phyloP scores from a whole-genome alignment of 2,113 vertebrate species.

The Phyllostomus discolor region DNA sequence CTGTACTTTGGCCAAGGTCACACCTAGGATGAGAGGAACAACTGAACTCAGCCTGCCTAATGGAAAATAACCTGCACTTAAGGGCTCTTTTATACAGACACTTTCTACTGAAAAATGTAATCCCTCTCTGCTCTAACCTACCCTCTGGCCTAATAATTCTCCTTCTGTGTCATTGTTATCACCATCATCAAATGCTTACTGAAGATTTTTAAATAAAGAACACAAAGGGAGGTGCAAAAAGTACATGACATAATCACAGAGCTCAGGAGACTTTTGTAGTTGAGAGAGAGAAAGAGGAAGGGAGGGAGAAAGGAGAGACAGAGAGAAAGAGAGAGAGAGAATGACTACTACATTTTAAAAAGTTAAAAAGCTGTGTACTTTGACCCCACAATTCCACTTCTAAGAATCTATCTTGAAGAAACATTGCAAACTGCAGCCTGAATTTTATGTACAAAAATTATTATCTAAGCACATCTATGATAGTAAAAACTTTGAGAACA shows the following conservation, averaged over 20 bases:
- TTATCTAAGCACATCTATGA: slow-evolving; percentile 43
- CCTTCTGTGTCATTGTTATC: neutral
- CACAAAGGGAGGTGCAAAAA: neutral
- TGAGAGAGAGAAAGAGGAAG: neutral
- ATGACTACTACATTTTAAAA: neutral
- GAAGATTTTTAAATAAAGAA: neutral
- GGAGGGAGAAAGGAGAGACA: neutral
- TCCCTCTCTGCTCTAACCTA: neutral
- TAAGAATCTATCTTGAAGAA: neutral
- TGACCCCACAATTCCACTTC: neutral
- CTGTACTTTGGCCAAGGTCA: neutral
- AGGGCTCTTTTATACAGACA: neutral
- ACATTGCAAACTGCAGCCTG: neutral
- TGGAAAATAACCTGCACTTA: neutral
- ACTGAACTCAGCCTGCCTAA: neutral
- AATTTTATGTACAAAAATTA: slow-evolving; percentile 33
- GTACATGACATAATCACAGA: neutral
- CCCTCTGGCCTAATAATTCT: neutral
- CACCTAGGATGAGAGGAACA: neutral
- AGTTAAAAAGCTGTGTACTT: neutral
- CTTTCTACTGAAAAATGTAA: neutral
- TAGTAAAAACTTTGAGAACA: neutral
- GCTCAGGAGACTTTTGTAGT: neutral
- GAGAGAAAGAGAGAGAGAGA: neutral
- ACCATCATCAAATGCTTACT: neutral